These are phyloP conservation scores for Limnodromus scolopaceus DNA, from an alignment of 2,797 vertebrate genomes.

Conservation along the genomic window DNA sequence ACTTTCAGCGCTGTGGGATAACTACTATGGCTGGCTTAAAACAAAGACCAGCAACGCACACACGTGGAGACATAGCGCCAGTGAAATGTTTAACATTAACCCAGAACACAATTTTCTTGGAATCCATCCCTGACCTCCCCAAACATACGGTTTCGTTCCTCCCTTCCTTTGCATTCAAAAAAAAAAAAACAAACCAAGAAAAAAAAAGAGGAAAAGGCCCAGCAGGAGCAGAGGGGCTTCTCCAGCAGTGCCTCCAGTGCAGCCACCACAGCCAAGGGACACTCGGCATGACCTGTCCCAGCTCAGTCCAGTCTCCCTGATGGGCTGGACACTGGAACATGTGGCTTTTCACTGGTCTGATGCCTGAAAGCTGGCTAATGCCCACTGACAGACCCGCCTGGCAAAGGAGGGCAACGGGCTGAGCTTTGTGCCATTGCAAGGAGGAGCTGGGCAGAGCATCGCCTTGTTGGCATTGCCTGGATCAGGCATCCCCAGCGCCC, in stretches of 20 bases:
- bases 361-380: neutral
- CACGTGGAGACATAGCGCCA: neutral
- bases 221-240: neutral
- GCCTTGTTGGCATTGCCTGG: rapidly evolving
- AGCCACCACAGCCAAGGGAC: neutral
- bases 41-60: neutral
- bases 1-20: neutral
- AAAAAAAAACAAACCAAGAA: no score
- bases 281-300: neutral
- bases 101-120: neutral
- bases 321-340: neutral
- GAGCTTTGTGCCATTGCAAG: rapidly evolving
- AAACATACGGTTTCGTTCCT: neutral
- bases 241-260: neutral
- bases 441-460: neutral
- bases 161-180: neutral
- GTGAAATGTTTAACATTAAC: neutral
- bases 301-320: rapidly evolving
- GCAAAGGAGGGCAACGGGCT: rapidly evolving
- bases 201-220: neutral
- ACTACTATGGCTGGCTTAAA: neutral
- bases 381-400: rapidly evolving
- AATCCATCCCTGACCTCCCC: neutral
- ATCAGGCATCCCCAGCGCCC: rapidly evolving
- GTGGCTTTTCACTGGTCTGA: rapidly evolving